phyloP scores from a whole-genome alignment of 1,140 invertebrate genomes.

The Chlorops oryzae region DNA sequence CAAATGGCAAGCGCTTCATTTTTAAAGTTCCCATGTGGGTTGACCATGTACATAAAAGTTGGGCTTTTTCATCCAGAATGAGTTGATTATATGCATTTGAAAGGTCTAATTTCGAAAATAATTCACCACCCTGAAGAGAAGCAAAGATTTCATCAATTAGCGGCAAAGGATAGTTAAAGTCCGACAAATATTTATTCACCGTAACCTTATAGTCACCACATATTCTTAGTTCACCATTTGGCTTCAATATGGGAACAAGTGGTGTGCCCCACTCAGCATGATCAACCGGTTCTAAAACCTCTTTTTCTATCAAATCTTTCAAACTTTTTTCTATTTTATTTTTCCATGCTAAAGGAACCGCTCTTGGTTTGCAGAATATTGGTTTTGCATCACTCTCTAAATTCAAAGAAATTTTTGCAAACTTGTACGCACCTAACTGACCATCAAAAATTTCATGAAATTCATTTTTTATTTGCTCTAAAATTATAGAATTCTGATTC shows the following conservation, averaged over 20 bases:
- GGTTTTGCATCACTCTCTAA: slow-evolving; percentile 21
- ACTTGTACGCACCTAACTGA: slow-evolving; percentile 6
- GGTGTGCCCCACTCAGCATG: slow-evolving; percentile 26
- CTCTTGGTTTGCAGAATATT: slow-evolving; percentile 27
- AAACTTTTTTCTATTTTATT: slow-evolving; percentile 20
- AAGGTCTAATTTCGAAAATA: slow-evolving; percentile 43
- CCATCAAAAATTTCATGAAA: slow-evolving; percentile 6
- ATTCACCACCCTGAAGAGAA: slow-evolving; percentile 20
- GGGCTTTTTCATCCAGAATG: slow-evolving; percentile 24
- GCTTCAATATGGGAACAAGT: slow-evolving; percentile 25
- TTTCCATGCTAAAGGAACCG: slow-evolving; percentile 24
- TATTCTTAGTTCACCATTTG: slow-evolving; percentile 21
- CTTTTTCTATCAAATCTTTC: slow-evolving; percentile 17
- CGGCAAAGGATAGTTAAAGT: slow-evolving; percentile 36
- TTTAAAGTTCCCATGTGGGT: slow-evolving; percentile 27
- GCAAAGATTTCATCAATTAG: slow-evolving; percentile 36
- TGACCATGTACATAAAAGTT: slow-evolving; percentile 20
- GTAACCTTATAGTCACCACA: slow-evolving; percentile 48
- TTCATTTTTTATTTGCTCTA: slow-evolving; percentile 11
- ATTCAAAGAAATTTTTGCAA: slow-evolving; percentile 4
- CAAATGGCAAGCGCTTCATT: slow-evolving; percentile 29
- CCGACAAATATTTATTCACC: slow-evolving; percentile 37
- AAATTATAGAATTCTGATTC: background rate
- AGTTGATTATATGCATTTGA: slow-evolving; percentile 43
- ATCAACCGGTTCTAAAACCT: slow-evolving; percentile 15